Percentiles rank a stretch among this genome's conserved stretches.
Evolutionary conservation across 2,797 vertebrate genomes (phyloP).

Genomic region (Characodon lateralis): DNA sequence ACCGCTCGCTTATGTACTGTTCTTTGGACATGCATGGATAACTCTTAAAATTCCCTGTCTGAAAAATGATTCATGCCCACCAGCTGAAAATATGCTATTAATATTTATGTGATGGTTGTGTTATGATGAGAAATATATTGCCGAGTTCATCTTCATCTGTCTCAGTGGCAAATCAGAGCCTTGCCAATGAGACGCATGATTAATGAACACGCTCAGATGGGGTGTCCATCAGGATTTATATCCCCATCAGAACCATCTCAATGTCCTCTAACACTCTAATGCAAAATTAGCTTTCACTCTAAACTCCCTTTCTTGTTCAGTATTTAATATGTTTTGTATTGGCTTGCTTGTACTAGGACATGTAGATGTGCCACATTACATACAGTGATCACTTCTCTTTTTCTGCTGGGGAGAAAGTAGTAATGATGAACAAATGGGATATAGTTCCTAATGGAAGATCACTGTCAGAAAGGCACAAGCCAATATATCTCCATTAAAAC

Average conservation of each 20-base stretch:
- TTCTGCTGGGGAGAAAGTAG: constrained; percentile 37
- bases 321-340: constrained; percentile 43
- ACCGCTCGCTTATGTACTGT: constrained; percentile 73
- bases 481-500: constrained; percentile 70
- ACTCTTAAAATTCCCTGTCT: constrained; percentile 78
- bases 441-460: constrained; percentile 68
- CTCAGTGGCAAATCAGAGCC: constrained; percentile 78
- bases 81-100: constrained; percentile 83
- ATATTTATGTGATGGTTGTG: constrained; percentile 83
- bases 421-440: constrained; percentile 64
- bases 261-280: constrained; percentile 60
- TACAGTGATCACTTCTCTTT: constrained; percentile 23
- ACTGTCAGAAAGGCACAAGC: constrained; percentile 52
- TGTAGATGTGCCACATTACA: constrained; percentile 38
- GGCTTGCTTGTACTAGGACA: constrained; percentile 23
- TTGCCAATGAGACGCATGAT: constrained; percentile 78
- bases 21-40: constrained; percentile 73
- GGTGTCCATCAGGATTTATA: constrained; percentile 79
- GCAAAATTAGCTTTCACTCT: constrained; percentile 58
- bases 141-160: constrained; percentile 82
- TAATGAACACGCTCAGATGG: constrained; percentile 70
- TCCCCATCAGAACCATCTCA: constrained; percentile 73
- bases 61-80: constrained; percentile 83
- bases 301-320: constrained; percentile 34
- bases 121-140: constrained; percentile 86